These are phyloP conservation scores for Deilephila elpenor DNA, from an alignment of 2,888 invertebrate species.

Conservation along the genomic window DNA sequence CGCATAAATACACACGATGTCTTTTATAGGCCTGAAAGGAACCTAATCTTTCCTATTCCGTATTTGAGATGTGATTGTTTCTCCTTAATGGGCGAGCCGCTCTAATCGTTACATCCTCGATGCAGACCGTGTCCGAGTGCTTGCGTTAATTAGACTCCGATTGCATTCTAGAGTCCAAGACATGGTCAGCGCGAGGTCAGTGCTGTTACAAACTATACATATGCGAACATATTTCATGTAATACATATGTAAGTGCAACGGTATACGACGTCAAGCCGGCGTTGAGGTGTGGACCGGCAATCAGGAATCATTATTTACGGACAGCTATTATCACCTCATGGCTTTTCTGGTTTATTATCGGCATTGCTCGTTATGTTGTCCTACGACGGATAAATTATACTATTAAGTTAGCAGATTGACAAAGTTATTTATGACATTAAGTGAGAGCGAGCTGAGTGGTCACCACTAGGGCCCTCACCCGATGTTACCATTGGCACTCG, in stretches of 20 bases:
- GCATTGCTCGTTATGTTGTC: slow-evolving; percentile 83
- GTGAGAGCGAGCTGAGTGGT: slow-evolving; percentile 74
- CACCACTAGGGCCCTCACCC: slow-evolving; percentile 57
- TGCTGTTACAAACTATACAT: slow-evolving; percentile 46
- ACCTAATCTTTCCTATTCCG: slow-evolving; percentile 72
- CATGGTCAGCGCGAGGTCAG: slow-evolving; percentile 65
- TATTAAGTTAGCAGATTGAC: slow-evolving; percentile 85
- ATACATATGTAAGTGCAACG: slow-evolving; percentile 40
- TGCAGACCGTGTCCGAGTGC: slow-evolving; percentile 64
- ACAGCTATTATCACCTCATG: slow-evolving; percentile 84
- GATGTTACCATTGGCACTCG: slow-evolving; percentile 46
- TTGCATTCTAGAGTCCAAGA: slow-evolving; percentile 69
- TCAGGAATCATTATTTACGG: slow-evolving; percentile 84
- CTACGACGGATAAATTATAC: slow-evolving; percentile 83
- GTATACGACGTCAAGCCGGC: slow-evolving; percentile 52
- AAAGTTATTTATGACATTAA: slow-evolving; percentile 83
- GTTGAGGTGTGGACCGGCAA: slow-evolving; percentile 77
- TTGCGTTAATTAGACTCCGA: slow-evolving; percentile 78
- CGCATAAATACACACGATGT: slow-evolving; percentile 24
- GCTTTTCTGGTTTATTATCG: slow-evolving; percentile 84
- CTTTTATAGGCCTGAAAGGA: slow-evolving; percentile 36
- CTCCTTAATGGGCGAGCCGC: slow-evolving; percentile 74
- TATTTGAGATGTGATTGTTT: slow-evolving; percentile 81
- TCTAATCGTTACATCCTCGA: slow-evolving; percentile 80
- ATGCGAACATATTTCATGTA: slow-evolving; percentile 38